Conservation (phyloP, 2,113 vertebrate genomes). For the Chunga burmeisteri region DNA sequence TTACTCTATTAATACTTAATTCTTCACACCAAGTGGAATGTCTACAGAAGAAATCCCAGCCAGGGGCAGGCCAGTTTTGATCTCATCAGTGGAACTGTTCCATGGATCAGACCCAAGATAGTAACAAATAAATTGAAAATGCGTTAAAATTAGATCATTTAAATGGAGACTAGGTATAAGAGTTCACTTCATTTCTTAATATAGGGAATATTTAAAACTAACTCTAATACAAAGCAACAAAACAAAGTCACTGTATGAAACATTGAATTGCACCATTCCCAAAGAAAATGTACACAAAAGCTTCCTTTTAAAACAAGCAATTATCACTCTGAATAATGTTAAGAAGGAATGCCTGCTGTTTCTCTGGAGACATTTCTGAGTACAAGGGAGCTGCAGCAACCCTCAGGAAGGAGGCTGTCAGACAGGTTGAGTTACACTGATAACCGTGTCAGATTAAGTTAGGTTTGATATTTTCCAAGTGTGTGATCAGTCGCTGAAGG, state of each 20-base stretch:
- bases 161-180: neutral
- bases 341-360: neutral
- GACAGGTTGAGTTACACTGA: neutral
- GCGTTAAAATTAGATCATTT: neutral
- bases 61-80: neutral
- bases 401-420: neutral
- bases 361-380: neutral
- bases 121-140: neutral
- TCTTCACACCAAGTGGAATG: neutral
- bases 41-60: neutral
- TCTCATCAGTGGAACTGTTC: neutral
- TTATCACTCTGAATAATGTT: neutral
- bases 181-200: neutral
- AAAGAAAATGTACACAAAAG: neutral
- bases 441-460: neutral
- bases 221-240: neutral
- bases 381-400: neutral
- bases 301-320: neutral
- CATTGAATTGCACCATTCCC: neutral
- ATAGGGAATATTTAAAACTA: neutral
- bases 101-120: neutral
- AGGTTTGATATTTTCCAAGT: slow-evolving; percentile 27
- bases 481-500: neutral
- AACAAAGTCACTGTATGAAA: neutral
- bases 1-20: neutral